Conservation (phyloP, 2,888 invertebrate genomes). For the Nemurella pictetii region DNA sequence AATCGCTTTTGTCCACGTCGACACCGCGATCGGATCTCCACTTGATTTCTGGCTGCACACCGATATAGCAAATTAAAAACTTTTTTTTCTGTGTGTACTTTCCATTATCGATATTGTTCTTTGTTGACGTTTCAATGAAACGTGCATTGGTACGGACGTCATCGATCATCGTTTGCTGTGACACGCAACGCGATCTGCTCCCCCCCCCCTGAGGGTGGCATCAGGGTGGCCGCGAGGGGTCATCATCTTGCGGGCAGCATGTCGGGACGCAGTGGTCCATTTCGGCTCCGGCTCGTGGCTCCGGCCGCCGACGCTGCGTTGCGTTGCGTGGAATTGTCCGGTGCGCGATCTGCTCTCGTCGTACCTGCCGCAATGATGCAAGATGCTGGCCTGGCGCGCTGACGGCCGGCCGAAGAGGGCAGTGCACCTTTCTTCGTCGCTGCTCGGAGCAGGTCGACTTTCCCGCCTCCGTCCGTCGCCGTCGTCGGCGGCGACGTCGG, state of each 20-base stretch:
- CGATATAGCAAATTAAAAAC: neutral
- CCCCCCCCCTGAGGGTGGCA: neutral
- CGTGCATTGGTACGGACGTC: neutral
- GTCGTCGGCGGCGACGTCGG: neutral
- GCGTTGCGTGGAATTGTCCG: no score
- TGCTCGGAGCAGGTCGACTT: neutral
- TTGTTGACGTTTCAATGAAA: neutral
- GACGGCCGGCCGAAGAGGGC: neutral
- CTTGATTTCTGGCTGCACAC: neutral
- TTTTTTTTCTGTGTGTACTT: no score
- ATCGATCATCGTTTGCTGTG: neutral
- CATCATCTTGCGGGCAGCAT: neutral
- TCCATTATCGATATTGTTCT: neutral
- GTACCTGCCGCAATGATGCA: neutral
- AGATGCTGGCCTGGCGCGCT: neutral
- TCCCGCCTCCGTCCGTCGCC: neutral
- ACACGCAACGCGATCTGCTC: neutral
- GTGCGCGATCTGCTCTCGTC: neutral
- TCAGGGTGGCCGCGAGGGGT: neutral
- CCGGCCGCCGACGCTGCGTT: neutral
- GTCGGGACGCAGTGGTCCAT: neutral
- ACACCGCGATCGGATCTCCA: neutral
- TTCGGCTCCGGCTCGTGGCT: neutral
- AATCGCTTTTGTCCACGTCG: neutral
- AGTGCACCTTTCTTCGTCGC: slow-evolving; percentile 11